A percentile compares a stretch with the other conserved stretches of the same genome.
Conservation (phyloP, 2,888 invertebrate species). For the Cerastis leucographa region DNA sequence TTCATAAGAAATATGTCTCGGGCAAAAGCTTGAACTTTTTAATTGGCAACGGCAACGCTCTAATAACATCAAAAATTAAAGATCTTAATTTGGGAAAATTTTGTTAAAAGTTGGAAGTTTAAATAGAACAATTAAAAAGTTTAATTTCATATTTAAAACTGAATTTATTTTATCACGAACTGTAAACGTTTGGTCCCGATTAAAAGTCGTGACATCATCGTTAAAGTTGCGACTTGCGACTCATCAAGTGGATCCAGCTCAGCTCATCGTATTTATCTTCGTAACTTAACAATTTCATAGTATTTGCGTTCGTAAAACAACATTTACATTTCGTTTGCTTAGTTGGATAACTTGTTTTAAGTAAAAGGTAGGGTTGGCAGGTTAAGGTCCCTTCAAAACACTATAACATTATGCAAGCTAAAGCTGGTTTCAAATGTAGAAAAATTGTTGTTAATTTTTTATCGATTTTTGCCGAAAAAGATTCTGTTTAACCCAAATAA, state of each 20-base stretch:
- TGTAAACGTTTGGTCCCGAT: slow-evolving; percentile 45
- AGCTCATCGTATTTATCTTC: slow-evolving; percentile 78
- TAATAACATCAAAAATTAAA: slow-evolving; percentile 18
- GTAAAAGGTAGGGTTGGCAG: slow-evolving; percentile 65
- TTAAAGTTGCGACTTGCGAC: slow-evolving; percentile 41
- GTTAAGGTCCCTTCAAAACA: not conserved
- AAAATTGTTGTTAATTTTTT: too few species aligned
- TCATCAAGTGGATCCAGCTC: slow-evolving; percentile 61
- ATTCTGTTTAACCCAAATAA: too few species aligned
- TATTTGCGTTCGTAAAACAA: slow-evolving; percentile 79
- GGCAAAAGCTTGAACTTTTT: slow-evolving; percentile 30
- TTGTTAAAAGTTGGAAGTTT: slow-evolving; percentile 11
- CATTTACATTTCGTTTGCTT: slow-evolving; percentile 77
- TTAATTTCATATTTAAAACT: slow-evolving; percentile 5
- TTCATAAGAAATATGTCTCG: slow-evolving; percentile 15
- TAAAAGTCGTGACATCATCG: slow-evolving; percentile 65
- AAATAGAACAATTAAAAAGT: slow-evolving; percentile 2
- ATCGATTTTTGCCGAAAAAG: too few species aligned
- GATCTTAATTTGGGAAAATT: not conserved
- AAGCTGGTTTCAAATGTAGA: not conserved
- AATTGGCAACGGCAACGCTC: slow-evolving; percentile 37
- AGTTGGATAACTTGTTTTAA: slow-evolving; percentile 77
- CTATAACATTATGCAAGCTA: slow-evolving; percentile 1
- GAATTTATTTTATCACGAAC: slow-evolving; percentile 16
- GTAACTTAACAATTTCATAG: slow-evolving; percentile 81